Evolutionary conservation across 2,888 invertebrate species (phyloP).

Genomic region (Sphaerophoria taeniata): DNA sequence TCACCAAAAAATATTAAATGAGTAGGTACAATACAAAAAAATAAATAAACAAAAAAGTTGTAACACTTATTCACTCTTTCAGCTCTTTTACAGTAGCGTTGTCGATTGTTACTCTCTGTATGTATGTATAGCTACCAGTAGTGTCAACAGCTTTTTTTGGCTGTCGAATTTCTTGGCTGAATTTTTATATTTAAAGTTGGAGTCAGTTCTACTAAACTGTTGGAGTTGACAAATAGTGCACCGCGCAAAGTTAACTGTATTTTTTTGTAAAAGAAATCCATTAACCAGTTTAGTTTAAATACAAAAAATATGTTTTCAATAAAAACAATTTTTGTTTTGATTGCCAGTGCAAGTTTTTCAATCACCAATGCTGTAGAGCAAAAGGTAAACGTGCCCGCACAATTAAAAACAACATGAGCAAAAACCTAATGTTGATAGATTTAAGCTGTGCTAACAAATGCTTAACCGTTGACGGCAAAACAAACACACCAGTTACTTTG

Average conservation of each 20-base stretch:
- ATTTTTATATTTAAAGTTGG: constrained; percentile 7
- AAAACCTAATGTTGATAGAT: neutral
- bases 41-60: constrained; percentile 11
- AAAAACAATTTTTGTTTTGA: constrained; percentile 42
- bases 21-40: neutral
- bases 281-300: constrained; percentile 33
- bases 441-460: neutral
- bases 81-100: constrained; percentile 13
- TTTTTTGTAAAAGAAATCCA: neutral
- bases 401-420: neutral
- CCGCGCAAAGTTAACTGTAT: neutral
- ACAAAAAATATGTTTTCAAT: constrained; percentile 41
- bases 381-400: constrained; percentile 18
- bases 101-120: constrained; percentile 7
- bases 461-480: constrained; percentile 30
- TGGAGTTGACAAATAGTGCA: constrained; percentile 3
- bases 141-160: constrained; percentile 9
- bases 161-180: constrained; percentile 3
- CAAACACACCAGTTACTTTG: neutral
- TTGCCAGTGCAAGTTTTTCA: constrained; percentile 40
- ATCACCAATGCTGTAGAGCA: constrained; percentile 15
- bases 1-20: too few species aligned
- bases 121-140: neutral
- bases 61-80: constrained; percentile 41
- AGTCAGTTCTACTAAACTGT: constrained; percentile 37